Evolutionary conservation across 2,888 invertebrate genomes (phyloP).

Genomic region (Ophioninae sp.): DNA sequence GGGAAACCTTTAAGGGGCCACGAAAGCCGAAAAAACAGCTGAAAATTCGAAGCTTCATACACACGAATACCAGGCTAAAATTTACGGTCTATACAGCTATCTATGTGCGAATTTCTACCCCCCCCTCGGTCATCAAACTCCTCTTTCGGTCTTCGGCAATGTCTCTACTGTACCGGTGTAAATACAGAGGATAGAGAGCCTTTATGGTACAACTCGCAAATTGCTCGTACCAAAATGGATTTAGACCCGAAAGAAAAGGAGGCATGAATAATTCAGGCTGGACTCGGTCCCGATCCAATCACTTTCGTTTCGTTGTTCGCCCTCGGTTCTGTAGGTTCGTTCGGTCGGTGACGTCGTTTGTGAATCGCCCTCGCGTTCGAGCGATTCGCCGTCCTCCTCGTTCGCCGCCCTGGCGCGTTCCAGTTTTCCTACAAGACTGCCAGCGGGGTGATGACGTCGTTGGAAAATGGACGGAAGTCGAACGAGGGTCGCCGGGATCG

Average conservation of each 20-base stretch:
- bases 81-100: background rate
- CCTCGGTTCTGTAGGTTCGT: background rate
- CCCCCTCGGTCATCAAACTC: conserved; percentile 1
- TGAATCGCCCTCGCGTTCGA: conserved; percentile 30
- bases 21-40: no score
- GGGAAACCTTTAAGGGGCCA: no score
- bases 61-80: no score
- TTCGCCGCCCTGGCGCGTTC: conserved; percentile 20
- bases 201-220: conserved; percentile 64
- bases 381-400: conserved; percentile 37
- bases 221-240: conserved; percentile 76
- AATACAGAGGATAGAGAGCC: conserved; percentile 39
- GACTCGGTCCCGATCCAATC: conserved; percentile 76
- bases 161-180: conserved; percentile 12
- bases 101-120: background rate
- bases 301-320: conserved; percentile 69
- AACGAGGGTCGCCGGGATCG: conserved; percentile 43
- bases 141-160: background rate
- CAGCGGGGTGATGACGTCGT: conserved; percentile 19
- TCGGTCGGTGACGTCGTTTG: conserved; percentile 48
- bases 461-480: conserved; percentile 65
- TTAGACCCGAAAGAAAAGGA: conserved; percentile 76
- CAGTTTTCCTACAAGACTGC: conserved; percentile 44
- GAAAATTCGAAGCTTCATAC: no score
- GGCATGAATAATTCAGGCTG: conserved; percentile 78